Evolutionary conservation across 1,140 invertebrate genomes (phyloP), one percentile per base, ranked within the genome.

Genomic region (Sycobia sp.): DNA sequence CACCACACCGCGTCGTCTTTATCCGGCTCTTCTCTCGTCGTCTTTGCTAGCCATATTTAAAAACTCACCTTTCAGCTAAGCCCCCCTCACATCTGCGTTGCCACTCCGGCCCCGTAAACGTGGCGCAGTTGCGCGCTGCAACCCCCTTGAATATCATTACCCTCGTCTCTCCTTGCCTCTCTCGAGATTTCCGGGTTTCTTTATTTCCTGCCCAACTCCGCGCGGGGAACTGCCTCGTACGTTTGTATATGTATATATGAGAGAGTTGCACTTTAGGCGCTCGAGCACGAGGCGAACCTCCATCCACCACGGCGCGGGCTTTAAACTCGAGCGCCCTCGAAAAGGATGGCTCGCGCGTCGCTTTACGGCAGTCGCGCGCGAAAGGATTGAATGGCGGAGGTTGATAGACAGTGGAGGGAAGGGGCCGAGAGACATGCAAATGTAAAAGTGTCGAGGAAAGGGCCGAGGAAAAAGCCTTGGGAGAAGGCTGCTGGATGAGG

Each of bases 1-100:
- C n/a, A n/a, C 14, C 50, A 1, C 9, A 1, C 34, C 7, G 62
- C n/a, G 69, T 49, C 61, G 47, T 69, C 66, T 70, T 70, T 62
- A 63, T 57, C 56, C 44, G 43, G 49, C 41, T 43, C 46, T 39
- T 56, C 55, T 38, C 57, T 53, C 29, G 9, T 34, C 32, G 29
- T 51, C 54, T 67, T 64, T 60, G 61, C 60, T 61, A 27, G 7
- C 55, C 25, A n/a, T n/a, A n/a, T n/a, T n/a, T n/a, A n/a, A n/a
- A n/a, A n/a, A n/a, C n/a, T n/a, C n/a, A n/a, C n/a, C n/a, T n/a
- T n/a, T n/a, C n/a, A n/a, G n/a, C n/a, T n/a, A n/a, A n/a, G n/a
- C n/a, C n/a, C n/a, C n/a, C n/a, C n/a, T n/a, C n/a, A n/a, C n/a
- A n/a, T n/a, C n/a, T n/a, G n/a, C n/a, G n/a, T n/a, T n/a, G n/a